Base-by-base conservation (phyloP, 2,888 invertebrate species). In the Aromia moschata region DNA sequence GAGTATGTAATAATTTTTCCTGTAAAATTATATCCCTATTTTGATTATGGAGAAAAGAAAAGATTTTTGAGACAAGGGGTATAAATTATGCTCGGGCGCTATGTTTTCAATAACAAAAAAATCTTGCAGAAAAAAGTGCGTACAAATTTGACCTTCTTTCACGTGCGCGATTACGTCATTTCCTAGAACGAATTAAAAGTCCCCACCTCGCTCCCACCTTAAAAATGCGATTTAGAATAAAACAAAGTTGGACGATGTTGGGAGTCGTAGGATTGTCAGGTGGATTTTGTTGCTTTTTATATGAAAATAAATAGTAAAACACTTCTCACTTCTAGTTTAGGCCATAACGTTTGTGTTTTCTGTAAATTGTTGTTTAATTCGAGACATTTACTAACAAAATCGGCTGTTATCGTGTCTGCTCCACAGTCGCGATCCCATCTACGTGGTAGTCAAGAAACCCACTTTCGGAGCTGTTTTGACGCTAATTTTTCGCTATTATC, bases 101-200 rank as follows among this genome's bases (percentile, higher is more conserved):
- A n/a, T n/a, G n/a, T n/a, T n/a, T n/a, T n/a, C n/a, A n/a, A n/a
- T n/a, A n/a, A n/a, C n/a, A n/a, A n/a, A n/a, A n/a, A n/a, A n/a
- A n/a, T n/a, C n/a, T n/a, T n/a, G 25, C 25, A 33, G n/a, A 33
- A 25, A 33, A 33, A n/a, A 10, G 33, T 33, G 33, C 33, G 33
- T 33, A 33, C n/a, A 33, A 33, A 3, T 33, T 33, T 33, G 33
- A 33, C 33, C 33, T 33, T 33, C 25, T n/a, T n/a, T 33, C 33
- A 33, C 33, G 33, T 44, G 44, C n/a, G 4, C 9, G 18, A 44
- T 15, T 52, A 41, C 52, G 52, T 52, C 52, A 52, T 52, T 52
- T 41, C 52, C 52, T 52, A 31, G 41, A 41, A 25, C 25, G 3
- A 33, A 33, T 33, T n/a, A 31, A 30, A 45, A 11, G 2, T 31